phyloP scores from a whole-genome alignment of 2,797 vertebrate species.

The Pygocentrus nattereri region DNA sequence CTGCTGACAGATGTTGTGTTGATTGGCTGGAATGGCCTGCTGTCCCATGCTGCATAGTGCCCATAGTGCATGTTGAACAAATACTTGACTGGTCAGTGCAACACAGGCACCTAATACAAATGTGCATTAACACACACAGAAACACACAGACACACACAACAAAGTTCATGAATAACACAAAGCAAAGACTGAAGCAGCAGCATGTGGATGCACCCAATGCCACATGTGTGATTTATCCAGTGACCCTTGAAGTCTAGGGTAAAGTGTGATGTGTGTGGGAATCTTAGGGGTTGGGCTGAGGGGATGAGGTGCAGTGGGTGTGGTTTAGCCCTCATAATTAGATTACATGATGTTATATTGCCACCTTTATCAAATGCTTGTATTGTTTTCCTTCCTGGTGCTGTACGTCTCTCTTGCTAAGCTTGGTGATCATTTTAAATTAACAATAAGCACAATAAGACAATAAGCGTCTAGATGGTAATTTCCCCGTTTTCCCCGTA shows the following conservation, averaged over 20 bases:
- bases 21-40: slow-evolving; percentile 17
- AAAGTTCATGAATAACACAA: slow-evolving; percentile 14
- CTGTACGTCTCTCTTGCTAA: background rate
- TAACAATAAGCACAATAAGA: too few species aligned
- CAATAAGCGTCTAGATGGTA: background rate
- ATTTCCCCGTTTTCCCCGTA: too few species aligned
- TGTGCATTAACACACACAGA: background rate
- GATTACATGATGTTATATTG: slow-evolving; percentile 11
- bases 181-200: background rate
- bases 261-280: slow-evolving; percentile 12
- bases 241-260: background rate
- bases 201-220: background rate
- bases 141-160: background rate
- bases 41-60: slow-evolving; percentile 25
- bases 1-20: slow-evolving; percentile 20
- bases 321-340: slow-evolving; percentile 11
- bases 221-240: slow-evolving; percentile 14
- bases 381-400: background rate
- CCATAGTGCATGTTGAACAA: slow-evolving; percentile 16
- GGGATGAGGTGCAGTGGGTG: background rate
- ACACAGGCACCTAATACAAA: background rate
- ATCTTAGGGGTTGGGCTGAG: slow-evolving; percentile 22
- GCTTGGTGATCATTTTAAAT: background rate
- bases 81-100: slow-evolving; percentile 23
- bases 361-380: background rate